These are phyloP conservation scores for Popillia japonica DNA, from an alignment of 1,140 invertebrate genomes.

Conservation along the genomic window DNA sequence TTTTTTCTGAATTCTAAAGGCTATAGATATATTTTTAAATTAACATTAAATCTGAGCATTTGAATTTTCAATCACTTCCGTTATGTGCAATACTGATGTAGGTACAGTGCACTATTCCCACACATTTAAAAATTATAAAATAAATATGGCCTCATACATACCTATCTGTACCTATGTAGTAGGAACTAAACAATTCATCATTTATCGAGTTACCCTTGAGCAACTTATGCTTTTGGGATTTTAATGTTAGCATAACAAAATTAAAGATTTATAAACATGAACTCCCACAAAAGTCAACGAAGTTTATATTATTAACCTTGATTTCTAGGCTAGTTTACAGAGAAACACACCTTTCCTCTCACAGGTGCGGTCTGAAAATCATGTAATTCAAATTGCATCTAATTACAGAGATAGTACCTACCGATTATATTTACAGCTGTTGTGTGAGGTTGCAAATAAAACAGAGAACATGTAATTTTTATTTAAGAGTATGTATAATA, in stretches of 20 bases:
- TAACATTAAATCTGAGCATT: no score
- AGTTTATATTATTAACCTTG: slow-evolving; percentile 14
- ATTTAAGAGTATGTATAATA: background rate
- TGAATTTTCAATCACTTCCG: no score
- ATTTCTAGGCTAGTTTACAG: slow-evolving; percentile 27
- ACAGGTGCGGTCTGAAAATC: slow-evolving; percentile 47
- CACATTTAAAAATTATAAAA: no score
- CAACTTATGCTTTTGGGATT: no score
- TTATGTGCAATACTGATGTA: no score
- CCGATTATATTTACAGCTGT: slow-evolving; percentile 9
- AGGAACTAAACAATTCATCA: no score
- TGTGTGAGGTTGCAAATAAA: background rate
- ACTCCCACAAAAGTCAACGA: slow-evolving; percentile 13
- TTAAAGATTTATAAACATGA: background rate
- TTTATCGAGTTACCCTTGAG: no score
- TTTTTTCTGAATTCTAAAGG: no score
- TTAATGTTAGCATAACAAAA: background rate
- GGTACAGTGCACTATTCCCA: no score
- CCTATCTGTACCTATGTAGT: no score
- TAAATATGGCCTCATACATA: no score
- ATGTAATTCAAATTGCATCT: slow-evolving; percentile 49
- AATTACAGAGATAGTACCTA: slow-evolving; percentile 40
- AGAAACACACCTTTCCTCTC: slow-evolving; percentile 47
- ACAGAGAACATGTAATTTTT: background rate
- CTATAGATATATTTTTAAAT: no score